These are phyloP conservation scores for Actenoides hombroni DNA, from an alignment of 2,113 vertebrate genomes.

Conservation along the genomic window DNA sequence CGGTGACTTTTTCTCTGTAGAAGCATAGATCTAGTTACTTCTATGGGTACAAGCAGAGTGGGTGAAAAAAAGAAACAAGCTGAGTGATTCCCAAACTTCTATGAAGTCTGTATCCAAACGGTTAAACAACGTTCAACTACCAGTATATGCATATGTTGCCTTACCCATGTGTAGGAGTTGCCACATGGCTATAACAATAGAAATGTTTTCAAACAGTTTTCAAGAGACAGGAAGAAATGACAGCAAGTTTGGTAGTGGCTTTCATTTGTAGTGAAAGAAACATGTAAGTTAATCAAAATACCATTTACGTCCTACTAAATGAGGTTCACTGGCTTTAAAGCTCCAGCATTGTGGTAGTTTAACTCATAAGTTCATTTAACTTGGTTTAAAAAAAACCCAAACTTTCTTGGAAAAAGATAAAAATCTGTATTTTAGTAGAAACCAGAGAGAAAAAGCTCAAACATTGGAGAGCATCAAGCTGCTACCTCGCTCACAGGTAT, in stretches of 20 bases:
- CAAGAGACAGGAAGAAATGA: not conserved
- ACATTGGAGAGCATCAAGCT: not conserved
- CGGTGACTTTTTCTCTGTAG: not conserved
- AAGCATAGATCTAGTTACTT: not conserved
- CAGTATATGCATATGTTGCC: not conserved
- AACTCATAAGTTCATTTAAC: not conserved
- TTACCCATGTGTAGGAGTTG: not conserved
- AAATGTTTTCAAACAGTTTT: not conserved
- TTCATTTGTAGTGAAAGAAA: not conserved
- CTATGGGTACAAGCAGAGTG: not conserved
- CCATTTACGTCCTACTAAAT: not conserved
- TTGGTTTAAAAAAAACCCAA: not conserved
- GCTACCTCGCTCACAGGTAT: conserved; percentile 49
- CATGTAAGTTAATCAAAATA: not conserved
- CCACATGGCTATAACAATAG: not conserved
- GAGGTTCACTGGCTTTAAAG: not conserved
- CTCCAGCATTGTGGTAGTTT: not conserved
- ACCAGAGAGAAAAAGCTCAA: not conserved
- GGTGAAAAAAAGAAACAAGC: not conserved
- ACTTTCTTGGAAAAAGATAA: not conserved
- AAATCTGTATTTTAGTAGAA: not conserved
- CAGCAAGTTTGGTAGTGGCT: not conserved
- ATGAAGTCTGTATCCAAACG: not conserved
- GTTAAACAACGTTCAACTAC: not conserved
- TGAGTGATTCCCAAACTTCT: not conserved